Evolutionary conservation across 2,797 vertebrate genomes (phyloP), one percentile per base, ranked within the genome.

Genomic region (Parambassis ranga): DNA sequence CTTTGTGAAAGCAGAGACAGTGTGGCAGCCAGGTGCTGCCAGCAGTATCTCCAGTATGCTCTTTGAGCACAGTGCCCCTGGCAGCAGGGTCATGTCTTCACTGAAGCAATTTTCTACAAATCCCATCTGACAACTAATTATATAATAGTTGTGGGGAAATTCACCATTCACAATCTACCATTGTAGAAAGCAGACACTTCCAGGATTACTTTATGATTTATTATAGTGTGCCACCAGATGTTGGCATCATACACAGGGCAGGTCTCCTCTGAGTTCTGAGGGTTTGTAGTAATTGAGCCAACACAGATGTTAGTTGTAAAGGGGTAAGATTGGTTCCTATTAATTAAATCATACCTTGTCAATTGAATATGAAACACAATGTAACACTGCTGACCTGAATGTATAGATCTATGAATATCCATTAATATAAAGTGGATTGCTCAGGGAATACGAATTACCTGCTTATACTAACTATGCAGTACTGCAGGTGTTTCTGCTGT

Each of bases 401-500:
- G 7, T 5, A 28, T 16, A 23, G 41, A 7, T 14, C 20, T 24
- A 19, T 23, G 14, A 2, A 35, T 7, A 35, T 35, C 1, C 22
- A 22, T 35, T 4, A 9, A 16, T 16, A 35, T 35, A 3, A 15
- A 35, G 15, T 35, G 16, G 36, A 36, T 36, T 36, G 19, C 18
- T n/a, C n/a, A n/a, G n/a, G n/a, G n/a, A n/a, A n/a, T n/a, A n/a
- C n/a, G n/a, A n/a, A n/a, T n/a, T 46, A 37, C 57, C 7, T 57
- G 24, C 42, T 37, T 51, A 16, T 38, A 51, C 16, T 41, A n/a
- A 23, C 44, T 11, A 31, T 69, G 46, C 46, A 58, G 30, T 46
- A 42, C 67, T 61, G 62, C 65, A 66, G 53, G 61, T 70, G 50
- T 32, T 69, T 75, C 55, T n/a, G n/a, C 30, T 61, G n/a, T 33